Percentiles rank a stretch among this genome's conserved stretches.
Evolutionary conservation across 2,888 invertebrate genomes (phyloP).

Genomic region (Flexamia atlantica): DNA sequence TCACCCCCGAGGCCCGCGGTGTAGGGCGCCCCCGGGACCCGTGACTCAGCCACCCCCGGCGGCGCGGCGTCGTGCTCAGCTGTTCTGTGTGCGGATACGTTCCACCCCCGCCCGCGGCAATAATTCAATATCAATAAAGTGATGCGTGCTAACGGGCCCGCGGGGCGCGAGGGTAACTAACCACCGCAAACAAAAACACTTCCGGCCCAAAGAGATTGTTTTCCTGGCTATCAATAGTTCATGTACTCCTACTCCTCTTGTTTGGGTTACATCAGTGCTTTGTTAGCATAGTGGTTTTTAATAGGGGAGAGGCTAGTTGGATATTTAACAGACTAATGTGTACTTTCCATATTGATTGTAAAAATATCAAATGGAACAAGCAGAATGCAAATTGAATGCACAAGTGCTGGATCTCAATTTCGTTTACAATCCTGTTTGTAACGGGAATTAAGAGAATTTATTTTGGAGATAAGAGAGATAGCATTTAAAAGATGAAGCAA

Average conservation of each 20-base stretch:
- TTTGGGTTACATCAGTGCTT: background rate
- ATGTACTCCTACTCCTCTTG: background rate
- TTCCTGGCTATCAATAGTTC: background rate
- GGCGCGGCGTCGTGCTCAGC: slow-evolving; percentile 14
- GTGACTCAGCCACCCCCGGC: background rate
- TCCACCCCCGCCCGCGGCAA: slow-evolving; percentile 10
- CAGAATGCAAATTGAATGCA: too few species aligned
- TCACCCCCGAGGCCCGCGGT: background rate
- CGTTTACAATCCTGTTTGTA: too few species aligned
- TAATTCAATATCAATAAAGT: slow-evolving; percentile 51
- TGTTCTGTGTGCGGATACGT: slow-evolving; percentile 11
- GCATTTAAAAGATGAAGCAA: too few species aligned
- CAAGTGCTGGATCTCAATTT: too few species aligned
- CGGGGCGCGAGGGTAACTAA: background rate
- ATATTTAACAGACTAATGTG: too few species aligned
- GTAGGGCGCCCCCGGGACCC: background rate
- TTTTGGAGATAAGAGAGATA: too few species aligned
- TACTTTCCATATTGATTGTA: too few species aligned
- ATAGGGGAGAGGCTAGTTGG: background rate
- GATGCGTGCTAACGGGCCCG: slow-evolving; percentile 19
- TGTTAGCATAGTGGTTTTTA: background rate
- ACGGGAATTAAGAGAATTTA: too few species aligned
- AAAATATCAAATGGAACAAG: too few species aligned
- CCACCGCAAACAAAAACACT: slow-evolving; percentile 27
- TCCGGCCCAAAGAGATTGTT: slow-evolving; percentile 13